Evolutionary conservation across 1,140 invertebrate genomes (phyloP), one percentile per base, ranked within the genome.

Genomic region (Temnothorax curvispinosus): DNA sequence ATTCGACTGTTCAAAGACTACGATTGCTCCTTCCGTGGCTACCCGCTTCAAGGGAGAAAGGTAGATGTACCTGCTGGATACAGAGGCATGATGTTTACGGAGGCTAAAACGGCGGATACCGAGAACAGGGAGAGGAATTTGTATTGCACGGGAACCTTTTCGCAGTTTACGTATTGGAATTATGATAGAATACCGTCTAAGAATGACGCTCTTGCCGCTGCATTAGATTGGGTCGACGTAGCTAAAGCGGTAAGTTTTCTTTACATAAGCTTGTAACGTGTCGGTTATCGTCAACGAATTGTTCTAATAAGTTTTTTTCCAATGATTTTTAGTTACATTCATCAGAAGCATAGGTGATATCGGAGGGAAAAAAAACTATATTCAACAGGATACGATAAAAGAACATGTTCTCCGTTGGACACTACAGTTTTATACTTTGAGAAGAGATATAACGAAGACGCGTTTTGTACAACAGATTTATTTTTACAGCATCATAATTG

Each of bases 201-300:
- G 88, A 97, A 97, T 93, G 97, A 98, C 94, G 94, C 96, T 21
- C 93, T 98, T 69, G 87, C 95, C 2, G 96, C 96, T 92, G 96
- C 97, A 13, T 88, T 98, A 65, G 96, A 97, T 87, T 98, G 97
- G 97, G 96, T 98, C n/a, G 96, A 97, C 86, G 96, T 98, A 54
- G 96, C 97, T 65, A 96, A 97, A 95, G 96, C 96, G 54, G 97
- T 98, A 95, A 96, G 96, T 96, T 71, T 87, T 58, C 50, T 47
- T 47, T 54, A 65, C 32, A n/a, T 64, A 77, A 89, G 72, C 54
- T 27, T 60, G 13, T 72, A 18, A 54, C 18, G 1, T 8, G 38
- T 38, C 18, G 69, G 9, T 82, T 27, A 32, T 54, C 21, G 15
- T 64, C n/a, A 65, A 62, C 44, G 3, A 11, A 65, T 60, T 81